A percentile compares a stretch with the other conserved stretches of the same genome.
Evolutionary conservation across 2,113 vertebrate genomes (phyloP).

Genomic region (Apus apus): DNA sequence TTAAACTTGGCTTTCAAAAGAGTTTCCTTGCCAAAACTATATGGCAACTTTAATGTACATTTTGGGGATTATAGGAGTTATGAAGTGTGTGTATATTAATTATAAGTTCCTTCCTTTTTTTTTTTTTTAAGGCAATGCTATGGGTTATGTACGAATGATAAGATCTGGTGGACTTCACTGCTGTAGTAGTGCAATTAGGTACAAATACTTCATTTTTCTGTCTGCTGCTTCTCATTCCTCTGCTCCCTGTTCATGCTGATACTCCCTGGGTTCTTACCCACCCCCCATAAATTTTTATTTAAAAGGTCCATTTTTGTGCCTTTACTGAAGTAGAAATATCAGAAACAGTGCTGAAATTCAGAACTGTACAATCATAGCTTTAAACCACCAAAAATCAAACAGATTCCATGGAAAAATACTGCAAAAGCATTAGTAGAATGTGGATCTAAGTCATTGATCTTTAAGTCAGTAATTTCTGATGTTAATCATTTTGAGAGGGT

Average conservation of each 20-base stretch:
- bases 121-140: slow-evolving; percentile 88
- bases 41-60: not conserved
- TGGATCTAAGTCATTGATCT: not conserved
- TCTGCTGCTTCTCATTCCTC: not conserved
- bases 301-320: not conserved
- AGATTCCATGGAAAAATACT: not conserved
- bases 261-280: not conserved
- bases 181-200: slow-evolving; percentile 98
- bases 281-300: not conserved
- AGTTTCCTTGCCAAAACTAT: not conserved
- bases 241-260: not conserved
- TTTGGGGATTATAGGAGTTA: not conserved
- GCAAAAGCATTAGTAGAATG: not conserved
- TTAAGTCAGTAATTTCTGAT: not conserved
- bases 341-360: not conserved
- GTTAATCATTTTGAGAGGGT: not conserved
- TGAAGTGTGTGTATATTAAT: not conserved
- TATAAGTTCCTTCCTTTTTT: not conserved
- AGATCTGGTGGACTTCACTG: slow-evolving; percentile 97
- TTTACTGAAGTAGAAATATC: not conserved
- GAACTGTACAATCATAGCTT: not conserved
- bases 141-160: slow-evolving; percentile 99
- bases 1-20: not conserved
- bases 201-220: not conserved
- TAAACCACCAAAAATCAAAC: not conserved